Evolutionary conservation across 1,140 invertebrate genomes (phyloP).

Genomic region (Papilio helenus): DNA sequence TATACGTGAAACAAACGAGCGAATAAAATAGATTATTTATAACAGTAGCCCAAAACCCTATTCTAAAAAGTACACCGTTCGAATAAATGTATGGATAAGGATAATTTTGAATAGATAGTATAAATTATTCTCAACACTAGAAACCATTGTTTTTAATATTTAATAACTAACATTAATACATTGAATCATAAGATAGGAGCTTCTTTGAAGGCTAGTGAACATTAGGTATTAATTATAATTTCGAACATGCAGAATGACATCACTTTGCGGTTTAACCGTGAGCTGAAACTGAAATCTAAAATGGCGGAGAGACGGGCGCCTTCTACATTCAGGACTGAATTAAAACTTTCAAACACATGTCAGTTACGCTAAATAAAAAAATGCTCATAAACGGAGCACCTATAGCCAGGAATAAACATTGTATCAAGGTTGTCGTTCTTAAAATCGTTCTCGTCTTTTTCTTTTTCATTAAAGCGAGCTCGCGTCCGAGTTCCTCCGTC

Average conservation of each 20-base stretch:
- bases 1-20: too few species aligned
- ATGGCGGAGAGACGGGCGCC: conserved; percentile 30
- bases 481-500: conserved; percentile 61
- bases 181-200: conserved; percentile 31
- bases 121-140: neutral
- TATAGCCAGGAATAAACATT: conserved; percentile 59
- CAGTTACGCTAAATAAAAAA: conserved; percentile 54
- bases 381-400: conserved; percentile 60
- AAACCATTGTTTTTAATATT: neutral
- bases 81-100: neutral
- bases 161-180: neutral
- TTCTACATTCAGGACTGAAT: conserved; percentile 43
- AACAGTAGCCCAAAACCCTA: too few species aligned
- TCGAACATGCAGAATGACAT: neutral
- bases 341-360: conserved; percentile 58
- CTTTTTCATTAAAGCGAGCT: conserved; percentile 74
- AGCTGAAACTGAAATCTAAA: neutral
- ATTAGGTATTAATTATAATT: conserved; percentile 10
- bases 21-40: too few species aligned
- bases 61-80: too few species aligned
- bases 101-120: neutral
- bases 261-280: conserved; percentile 12
- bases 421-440: conserved; percentile 78
- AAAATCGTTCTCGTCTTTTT: conserved; percentile 73
- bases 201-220: neutral